These are phyloP conservation scores for Bellardia bayeri DNA, from an alignment of 2,888 invertebrate genomes.

Conservation along the genomic window DNA sequence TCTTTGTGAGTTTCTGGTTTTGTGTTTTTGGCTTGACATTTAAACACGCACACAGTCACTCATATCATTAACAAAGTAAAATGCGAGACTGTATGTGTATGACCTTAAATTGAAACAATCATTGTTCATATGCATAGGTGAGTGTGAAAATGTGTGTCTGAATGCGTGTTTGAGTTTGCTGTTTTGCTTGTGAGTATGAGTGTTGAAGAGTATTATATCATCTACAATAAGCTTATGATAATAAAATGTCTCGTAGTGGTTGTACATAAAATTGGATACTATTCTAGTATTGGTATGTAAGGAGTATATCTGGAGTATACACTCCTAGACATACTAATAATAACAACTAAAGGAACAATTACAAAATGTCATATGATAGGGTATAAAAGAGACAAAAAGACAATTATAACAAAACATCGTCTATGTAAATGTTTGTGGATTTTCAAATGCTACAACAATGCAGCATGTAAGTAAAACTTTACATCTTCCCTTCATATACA, in stretches of 20 bases:
- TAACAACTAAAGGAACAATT: constrained; percentile 4
- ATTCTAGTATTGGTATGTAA: background rate
- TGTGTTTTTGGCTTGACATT: constrained; percentile 33
- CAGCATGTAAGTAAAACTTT: background rate
- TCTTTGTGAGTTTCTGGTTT: background rate
- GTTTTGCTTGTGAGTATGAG: background rate
- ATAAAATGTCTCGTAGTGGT: constrained; percentile 61
- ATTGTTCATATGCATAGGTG: background rate
- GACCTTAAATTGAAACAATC: constrained; percentile 52
- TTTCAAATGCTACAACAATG: constrained; percentile 27
- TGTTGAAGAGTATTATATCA: constrained; percentile 58
- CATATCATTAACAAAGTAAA: constrained; percentile 2
- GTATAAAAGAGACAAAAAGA: constrained; percentile 61
- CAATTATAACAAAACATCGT: constrained; percentile 61
- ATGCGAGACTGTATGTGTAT: constrained; percentile 7
- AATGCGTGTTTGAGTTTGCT: background rate
- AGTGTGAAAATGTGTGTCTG: background rate
- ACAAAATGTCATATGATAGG: constrained; percentile 51
- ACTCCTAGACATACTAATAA: background rate
- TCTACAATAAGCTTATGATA: constrained; percentile 65
- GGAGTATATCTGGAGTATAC: background rate
- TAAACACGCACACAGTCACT: background rate
- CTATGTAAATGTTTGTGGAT: constrained; percentile 16
- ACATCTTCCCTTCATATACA: background rate
- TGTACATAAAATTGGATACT: constrained; percentile 37